These are phyloP conservation scores for Aphidius gifuensis DNA, from an alignment of 1,140 invertebrate genomes.

Conservation along the genomic window DNA sequence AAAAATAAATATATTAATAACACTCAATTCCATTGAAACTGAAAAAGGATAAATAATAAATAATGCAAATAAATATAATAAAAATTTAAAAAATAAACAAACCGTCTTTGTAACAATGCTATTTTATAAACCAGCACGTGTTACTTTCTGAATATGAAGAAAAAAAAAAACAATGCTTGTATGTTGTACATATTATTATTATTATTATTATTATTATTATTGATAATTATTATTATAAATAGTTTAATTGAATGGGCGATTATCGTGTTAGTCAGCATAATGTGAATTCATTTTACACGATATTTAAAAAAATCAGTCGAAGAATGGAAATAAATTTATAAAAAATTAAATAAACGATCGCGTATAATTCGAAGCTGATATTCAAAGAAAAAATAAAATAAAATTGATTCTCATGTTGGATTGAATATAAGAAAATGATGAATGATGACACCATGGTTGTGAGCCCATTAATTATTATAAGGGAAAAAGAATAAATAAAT, in stretches of 20 bases:
- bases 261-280: slow-evolving; percentile 43
- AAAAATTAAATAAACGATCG: too few relatives aligned
- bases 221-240: slow-evolving; percentile 43
- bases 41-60: too few relatives aligned
- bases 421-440: slow-evolving; percentile 5
- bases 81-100: slow-evolving; percentile 3
- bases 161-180: slow-evolving; percentile 42
- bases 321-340: too few relatives aligned
- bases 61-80: too few relatives aligned
- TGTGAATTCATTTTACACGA: slow-evolving; percentile 42
- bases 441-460: slow-evolving; percentile 5
- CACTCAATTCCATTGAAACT: too few relatives aligned
- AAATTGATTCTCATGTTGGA: too few relatives aligned
- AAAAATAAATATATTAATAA: too few relatives aligned
- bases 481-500: too few relatives aligned
- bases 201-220: slow-evolving; percentile 48
- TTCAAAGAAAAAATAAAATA: too few relatives aligned
- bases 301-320: slow-evolving; percentile 33
- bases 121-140: slow-evolving; percentile 24
- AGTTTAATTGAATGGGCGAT: slow-evolving; percentile 46
- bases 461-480: too few relatives aligned
- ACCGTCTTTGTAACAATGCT: slow-evolving; percentile 18
- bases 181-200: too few relatives aligned
- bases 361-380: too few relatives aligned
- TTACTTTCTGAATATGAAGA: slow-evolving; percentile 35